Percentiles rank a stretch among this genome's conserved stretches.
phyloP scores from a whole-genome alignment of 2,888 invertebrate species.

The Pristionchus fissidentatus region DNA sequence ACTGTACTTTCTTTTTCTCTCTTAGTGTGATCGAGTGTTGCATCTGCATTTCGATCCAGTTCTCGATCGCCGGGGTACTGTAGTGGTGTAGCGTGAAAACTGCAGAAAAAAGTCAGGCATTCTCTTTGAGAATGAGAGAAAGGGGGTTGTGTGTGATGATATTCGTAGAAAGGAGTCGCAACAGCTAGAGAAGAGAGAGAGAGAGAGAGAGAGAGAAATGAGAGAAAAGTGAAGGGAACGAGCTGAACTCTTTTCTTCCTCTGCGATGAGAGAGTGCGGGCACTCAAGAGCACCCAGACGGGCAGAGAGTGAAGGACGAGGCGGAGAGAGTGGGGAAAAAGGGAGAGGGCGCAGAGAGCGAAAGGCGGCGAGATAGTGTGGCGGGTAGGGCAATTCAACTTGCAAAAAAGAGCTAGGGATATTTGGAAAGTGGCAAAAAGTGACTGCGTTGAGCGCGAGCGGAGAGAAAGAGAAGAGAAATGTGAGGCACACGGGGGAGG shows the following conservation, averaged over 20 bases:
- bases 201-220: neutral
- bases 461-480: neutral
- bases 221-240: slow-evolving; percentile 3
- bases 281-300: slow-evolving; percentile 21
- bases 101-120: neutral
- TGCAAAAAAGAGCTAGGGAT: slow-evolving; percentile 47
- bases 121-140: neutral
- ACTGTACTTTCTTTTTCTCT: neutral
- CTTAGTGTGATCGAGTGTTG: neutral
- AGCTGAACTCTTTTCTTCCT: slow-evolving; percentile 25
- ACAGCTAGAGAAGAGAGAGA: no score
- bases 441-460: slow-evolving; percentile 20
- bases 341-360: neutral
- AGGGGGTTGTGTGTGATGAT: neutral
- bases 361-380: neutral
- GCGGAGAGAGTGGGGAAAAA: neutral
- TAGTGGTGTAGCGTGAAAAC: no score
- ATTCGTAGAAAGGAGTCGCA: slow-evolving; percentile 27
- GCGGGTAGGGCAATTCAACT: slow-evolving; percentile 37
- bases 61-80: neutral
- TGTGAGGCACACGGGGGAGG: neutral
- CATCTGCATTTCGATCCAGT: neutral
- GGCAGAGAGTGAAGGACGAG: slow-evolving; percentile 25
- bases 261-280: slow-evolving; percentile 27
- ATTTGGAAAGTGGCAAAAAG: slow-evolving; percentile 50